Percentiles rank a stretch among this genome's conserved stretches.
phyloP scores from a whole-genome alignment of 2,113 vertebrate genomes.

The Alethe castanea region DNA sequence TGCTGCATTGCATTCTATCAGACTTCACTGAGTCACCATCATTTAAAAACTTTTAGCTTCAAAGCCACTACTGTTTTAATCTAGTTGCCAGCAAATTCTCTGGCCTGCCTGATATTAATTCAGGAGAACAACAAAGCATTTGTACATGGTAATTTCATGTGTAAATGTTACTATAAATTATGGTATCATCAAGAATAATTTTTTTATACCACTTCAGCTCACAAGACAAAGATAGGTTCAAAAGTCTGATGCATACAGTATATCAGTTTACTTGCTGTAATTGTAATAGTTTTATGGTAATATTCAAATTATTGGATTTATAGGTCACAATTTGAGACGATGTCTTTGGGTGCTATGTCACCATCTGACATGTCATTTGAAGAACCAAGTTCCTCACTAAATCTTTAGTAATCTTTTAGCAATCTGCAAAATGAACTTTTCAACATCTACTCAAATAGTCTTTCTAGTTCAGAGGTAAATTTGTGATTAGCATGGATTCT shows the following conservation, averaged over 20 bases:
- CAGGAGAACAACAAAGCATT: background rate
- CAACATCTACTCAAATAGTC: background rate
- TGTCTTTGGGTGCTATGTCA: background rate
- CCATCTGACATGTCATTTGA: background rate
- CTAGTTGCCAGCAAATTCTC: background rate
- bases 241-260: background rate
- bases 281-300: background rate
- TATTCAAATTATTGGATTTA: background rate
- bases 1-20: background rate
- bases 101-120: background rate
- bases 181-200: background rate
- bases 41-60: background rate
- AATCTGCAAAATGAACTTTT: background rate
- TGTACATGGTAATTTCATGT: background rate
- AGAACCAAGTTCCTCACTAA: background rate
- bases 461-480: background rate
- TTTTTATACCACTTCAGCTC: background rate
- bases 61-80: background rate
- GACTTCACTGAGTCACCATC: background rate
- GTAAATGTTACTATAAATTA: background rate
- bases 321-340: background rate
- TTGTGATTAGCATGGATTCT: background rate
- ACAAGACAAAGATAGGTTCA: background rate
- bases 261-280: background rate
- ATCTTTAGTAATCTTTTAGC: background rate